These are phyloP conservation scores for Motacilla alba DNA, from an alignment of 2,113 vertebrate genomes.

Conservation along the genomic window DNA sequence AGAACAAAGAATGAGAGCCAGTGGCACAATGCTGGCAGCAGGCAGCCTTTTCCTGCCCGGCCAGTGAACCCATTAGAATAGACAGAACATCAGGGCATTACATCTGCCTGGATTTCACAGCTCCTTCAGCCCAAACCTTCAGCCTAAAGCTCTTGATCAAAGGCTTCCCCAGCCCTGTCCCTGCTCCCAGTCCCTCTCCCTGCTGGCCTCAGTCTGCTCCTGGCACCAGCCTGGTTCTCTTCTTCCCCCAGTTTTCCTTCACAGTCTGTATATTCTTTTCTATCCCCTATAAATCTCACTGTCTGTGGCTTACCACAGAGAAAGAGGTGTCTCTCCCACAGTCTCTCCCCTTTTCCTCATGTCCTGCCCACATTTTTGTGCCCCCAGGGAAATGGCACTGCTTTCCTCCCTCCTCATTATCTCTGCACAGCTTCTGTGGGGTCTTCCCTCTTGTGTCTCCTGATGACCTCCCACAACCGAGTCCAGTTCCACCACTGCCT, in stretches of 20 bases:
- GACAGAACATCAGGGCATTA: background rate
- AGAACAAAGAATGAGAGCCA: background rate
- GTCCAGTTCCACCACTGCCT: background rate
- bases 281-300: background rate
- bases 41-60: background rate
- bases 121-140: background rate
- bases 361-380: background rate
- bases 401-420: background rate
- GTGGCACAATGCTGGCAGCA: background rate
- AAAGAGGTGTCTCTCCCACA: background rate
- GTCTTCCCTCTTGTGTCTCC: background rate
- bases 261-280: background rate
- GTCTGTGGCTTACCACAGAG: background rate
- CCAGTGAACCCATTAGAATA: rapidly evolving
- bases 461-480: background rate
- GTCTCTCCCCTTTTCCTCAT: background rate
- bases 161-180: background rate
- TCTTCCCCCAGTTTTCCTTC: background rate
- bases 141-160: background rate
- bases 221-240: background rate
- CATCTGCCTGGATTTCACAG: background rate
- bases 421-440: background rate
- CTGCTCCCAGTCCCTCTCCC: background rate
- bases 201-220: background rate
- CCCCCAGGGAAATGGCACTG: background rate